phyloP scores from a whole-genome alignment of 2,888 invertebrate species.

The Agriopis aurantiaria region DNA sequence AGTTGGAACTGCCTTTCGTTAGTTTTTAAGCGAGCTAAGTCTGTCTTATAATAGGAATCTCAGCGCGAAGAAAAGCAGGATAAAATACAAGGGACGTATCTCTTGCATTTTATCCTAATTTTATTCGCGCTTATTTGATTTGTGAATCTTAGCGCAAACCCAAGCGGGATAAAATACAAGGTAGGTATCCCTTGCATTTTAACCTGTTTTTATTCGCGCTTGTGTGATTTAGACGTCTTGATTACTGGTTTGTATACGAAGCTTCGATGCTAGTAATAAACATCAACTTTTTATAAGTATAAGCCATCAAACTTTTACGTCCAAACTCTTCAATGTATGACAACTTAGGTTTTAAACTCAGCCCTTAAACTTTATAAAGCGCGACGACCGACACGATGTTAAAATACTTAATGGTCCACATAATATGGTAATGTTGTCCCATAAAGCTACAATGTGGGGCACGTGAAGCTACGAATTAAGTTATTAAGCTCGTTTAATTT shows the following conservation, averaged over 20 bases:
- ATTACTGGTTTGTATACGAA: not conserved
- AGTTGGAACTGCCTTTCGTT: no score
- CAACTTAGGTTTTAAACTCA: conserved; percentile 38
- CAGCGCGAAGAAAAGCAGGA: no score
- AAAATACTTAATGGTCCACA: conserved; percentile 59
- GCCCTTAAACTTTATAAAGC: conserved; percentile 54
- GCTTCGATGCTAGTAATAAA: not conserved
- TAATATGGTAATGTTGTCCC: conserved; percentile 57
- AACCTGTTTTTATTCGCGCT: not conserved
- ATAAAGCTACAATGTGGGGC: conserved; percentile 56
- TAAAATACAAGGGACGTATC: no score
- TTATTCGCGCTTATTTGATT: not conserved
- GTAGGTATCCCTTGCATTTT: no score
- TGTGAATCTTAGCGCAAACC: not conserved
- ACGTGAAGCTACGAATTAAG: conserved; percentile 43
- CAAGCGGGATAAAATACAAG: no score
- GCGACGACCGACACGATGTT: conserved; percentile 54
- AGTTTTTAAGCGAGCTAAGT: no score
- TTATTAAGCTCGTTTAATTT: conserved; percentile 35
- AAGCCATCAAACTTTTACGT: conserved; percentile 15
- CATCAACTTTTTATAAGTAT: not conserved
- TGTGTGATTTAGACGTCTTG: not conserved
- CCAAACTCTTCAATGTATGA: conserved; percentile 35
- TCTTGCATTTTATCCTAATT: no score
- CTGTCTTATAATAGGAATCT: no score